Evolutionary conservation across 1,140 invertebrate species (phyloP).

Genomic region (Platyscapa corneri): DNA sequence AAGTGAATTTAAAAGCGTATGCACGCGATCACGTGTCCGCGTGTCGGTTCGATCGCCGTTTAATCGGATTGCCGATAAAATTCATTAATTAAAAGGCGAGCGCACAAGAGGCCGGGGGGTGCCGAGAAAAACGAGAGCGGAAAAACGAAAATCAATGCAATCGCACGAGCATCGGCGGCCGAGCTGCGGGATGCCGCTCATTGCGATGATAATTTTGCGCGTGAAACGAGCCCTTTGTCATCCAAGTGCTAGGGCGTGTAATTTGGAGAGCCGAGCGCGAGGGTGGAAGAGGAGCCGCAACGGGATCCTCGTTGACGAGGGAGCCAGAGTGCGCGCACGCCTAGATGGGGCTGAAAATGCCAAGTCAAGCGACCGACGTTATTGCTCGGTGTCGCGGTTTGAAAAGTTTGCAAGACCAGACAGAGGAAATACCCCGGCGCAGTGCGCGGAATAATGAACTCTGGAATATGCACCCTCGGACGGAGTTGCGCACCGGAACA

Average conservation of each 20-base stretch:
- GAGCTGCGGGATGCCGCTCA: too few relatives aligned
- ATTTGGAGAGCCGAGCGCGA: too few relatives aligned
- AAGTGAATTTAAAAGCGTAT: too few relatives aligned
- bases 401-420: background rate
- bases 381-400: background rate
- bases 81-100: background rate
- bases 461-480: constrained; percentile 4
- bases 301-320: too few relatives aligned
- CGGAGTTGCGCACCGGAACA: too few relatives aligned
- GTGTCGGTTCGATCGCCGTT: background rate
- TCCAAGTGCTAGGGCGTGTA: too few relatives aligned
- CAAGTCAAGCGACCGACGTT: background rate
- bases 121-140: background rate
- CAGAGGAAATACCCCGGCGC: background rate
- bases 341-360: background rate
- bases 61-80: background rate
- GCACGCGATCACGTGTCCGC: too few relatives aligned
- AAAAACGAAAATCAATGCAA: constrained; percentile 2
- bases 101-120: background rate
- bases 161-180: background rate
- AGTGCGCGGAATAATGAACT: background rate
- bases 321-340: background rate
- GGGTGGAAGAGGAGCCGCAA: too few relatives aligned
- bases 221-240: too few relatives aligned
- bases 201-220: too few relatives aligned